A percentile compares a stretch with the other conserved stretches of the same genome.
phyloP scores from a whole-genome alignment of 2,888 invertebrate genomes.

The Anoplius nigerrimus region DNA sequence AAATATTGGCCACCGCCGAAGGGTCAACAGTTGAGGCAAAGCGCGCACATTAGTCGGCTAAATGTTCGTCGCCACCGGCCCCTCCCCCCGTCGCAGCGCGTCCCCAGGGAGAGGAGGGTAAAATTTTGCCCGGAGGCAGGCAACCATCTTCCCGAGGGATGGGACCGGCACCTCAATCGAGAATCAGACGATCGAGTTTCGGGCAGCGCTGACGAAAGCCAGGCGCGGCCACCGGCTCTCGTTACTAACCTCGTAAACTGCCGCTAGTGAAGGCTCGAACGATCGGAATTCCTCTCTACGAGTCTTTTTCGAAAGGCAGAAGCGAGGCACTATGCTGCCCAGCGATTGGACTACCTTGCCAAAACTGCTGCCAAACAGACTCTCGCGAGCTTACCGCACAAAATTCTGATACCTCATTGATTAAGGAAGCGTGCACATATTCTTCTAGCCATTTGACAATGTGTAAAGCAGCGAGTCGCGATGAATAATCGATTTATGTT shows the following conservation, averaged over 20 bases:
- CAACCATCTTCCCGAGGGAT: conserved; percentile 67
- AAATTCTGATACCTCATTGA: too few species aligned
- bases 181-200: conserved; percentile 65
- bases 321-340: too few species aligned
- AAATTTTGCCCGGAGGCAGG: conserved; percentile 62
- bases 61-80: conserved; percentile 58
- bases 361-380: too few species aligned
- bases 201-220: conserved; percentile 50
- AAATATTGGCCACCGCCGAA: too few species aligned
- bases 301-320: too few species aligned
- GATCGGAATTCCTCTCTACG: conserved; percentile 9
- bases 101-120: conserved; percentile 59
- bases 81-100: too few species aligned
- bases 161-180: conserved; percentile 55
- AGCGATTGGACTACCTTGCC: too few species aligned
- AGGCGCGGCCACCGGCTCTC: conserved; percentile 46
- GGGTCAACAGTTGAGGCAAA: conserved; percentile 37
- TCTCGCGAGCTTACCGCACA: too few species aligned
- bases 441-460: too few species aligned
- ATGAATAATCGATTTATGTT: too few species aligned
- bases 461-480: too few species aligned
- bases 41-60: conserved; percentile 63
- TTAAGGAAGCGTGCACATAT: too few species aligned
- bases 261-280: conserved; percentile 47
- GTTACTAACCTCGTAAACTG: conserved; percentile 65